Evolutionary conservation across 1,140 invertebrate genomes (phyloP).

Genomic region (Drosophila littoralis): DNA sequence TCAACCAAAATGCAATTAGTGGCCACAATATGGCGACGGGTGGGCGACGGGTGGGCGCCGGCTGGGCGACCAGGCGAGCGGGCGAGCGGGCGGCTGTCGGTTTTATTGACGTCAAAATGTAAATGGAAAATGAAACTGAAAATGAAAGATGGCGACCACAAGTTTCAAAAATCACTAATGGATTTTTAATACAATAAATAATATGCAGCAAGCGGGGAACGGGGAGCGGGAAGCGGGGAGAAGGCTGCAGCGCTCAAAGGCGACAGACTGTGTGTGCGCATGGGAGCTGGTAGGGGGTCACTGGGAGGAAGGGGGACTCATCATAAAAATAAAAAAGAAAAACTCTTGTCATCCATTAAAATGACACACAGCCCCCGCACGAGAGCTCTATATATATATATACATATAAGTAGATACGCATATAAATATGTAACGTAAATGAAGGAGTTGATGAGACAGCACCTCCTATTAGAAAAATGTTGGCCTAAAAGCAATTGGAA

Average conservation of each 20-base stretch:
- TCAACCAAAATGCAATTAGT: slow-evolving; percentile 80
- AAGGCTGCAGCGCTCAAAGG: not conserved
- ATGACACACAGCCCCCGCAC: slow-evolving; percentile 6
- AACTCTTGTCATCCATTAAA: slow-evolving; percentile 71
- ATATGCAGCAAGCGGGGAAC: slow-evolving; percentile 33
- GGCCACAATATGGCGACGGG: slow-evolving; percentile 64
- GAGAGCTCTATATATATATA: not conserved
- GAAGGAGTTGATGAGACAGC: slow-evolving; percentile 27
- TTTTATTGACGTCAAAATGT: slow-evolving; percentile 64
- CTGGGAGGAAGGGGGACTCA: not conserved
- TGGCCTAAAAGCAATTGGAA: slow-evolving; percentile 27
- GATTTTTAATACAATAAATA: slow-evolving; percentile 83
- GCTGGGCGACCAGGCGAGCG: too few relatives aligned
- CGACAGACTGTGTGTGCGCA: not conserved
- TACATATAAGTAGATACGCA: not conserved
- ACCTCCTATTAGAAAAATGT: slow-evolving; percentile 14
- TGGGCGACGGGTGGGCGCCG: not conserved
- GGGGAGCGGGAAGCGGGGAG: too few relatives aligned
- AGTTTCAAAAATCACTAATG: slow-evolving; percentile 81
- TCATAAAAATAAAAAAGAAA: slow-evolving; percentile 37
- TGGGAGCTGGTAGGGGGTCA: not conserved
- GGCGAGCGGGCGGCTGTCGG: not conserved
- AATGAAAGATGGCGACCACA: slow-evolving; percentile 67
- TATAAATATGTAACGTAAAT: not conserved
- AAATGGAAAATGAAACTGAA: slow-evolving; percentile 74